Evolutionary conservation across 2,888 invertebrate genomes (phyloP).

Genomic region (Drosophila lacicola): DNA sequence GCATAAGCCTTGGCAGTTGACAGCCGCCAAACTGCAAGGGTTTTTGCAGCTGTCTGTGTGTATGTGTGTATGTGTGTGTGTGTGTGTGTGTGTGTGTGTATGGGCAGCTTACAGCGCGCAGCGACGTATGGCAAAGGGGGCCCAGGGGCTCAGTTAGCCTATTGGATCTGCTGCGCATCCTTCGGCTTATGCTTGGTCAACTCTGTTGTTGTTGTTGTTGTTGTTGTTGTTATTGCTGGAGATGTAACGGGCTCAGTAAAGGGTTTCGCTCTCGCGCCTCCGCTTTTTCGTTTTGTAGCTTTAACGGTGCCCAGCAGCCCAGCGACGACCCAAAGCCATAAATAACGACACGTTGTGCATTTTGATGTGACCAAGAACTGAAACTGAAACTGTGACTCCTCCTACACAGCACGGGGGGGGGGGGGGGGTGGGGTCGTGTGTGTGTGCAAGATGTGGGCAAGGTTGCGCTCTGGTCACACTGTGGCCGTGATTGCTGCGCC

Average conservation of each 20-base stretch:
- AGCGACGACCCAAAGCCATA: slow-evolving; percentile 61
- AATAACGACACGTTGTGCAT: slow-evolving; percentile 79
- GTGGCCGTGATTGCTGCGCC: slow-evolving; percentile 59
- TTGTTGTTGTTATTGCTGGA: no score
- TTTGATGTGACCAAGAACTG: slow-evolving; percentile 61
- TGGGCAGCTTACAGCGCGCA: no score
- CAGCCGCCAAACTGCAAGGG: slow-evolving; percentile 58
- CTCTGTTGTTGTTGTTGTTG: neutral
- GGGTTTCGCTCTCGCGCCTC: neutral
- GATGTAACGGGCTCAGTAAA: neutral
- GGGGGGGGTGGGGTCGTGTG: no score
- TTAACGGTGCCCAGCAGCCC: slow-evolving; percentile 49
- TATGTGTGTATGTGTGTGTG: neutral
- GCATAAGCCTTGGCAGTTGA: slow-evolving; percentile 56
- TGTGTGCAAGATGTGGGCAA: neutral
- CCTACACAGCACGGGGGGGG: no score
- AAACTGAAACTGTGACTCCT: slow-evolving; percentile 17
- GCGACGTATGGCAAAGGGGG: neutral
- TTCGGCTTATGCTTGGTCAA: slow-evolving; percentile 51
- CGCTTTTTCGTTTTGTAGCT: slow-evolving; percentile 30
- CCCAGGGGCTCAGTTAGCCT: slow-evolving; percentile 6
- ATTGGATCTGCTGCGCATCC: slow-evolving; percentile 42
- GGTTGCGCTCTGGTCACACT: slow-evolving; percentile 30
- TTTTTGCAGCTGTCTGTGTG: neutral
- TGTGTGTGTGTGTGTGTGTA: neutral